Percentiles rank a stretch among this genome's conserved stretches.
phyloP scores from a whole-genome alignment of 2,113 vertebrate species.

The Rhineura floridana region DNA sequence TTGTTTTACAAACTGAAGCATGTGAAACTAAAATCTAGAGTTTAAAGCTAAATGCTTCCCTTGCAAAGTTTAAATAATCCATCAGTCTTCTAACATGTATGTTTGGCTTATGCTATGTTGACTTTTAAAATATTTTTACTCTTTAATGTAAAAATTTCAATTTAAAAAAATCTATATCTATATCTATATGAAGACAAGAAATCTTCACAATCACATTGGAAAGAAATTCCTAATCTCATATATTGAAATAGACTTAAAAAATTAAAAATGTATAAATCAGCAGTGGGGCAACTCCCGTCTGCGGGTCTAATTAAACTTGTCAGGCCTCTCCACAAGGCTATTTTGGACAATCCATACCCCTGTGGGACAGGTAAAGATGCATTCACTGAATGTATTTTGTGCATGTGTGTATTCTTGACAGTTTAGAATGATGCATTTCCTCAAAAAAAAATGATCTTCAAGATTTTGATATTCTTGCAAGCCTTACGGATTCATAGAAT shows the following conservation, averaged over 20 bases:
- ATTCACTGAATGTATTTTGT: no score
- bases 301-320: no score
- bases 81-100: constrained; percentile 52
- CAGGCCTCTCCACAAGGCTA: no score
- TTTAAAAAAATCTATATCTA: no score
- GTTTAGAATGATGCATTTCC: no score
- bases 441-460: no score
- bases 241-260: constrained; percentile 51
- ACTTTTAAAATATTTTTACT: constrained; percentile 69
- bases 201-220: constrained; percentile 52
- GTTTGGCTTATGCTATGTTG: constrained; percentile 56
- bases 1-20: constrained; percentile 40
- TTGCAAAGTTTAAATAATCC: constrained; percentile 62
- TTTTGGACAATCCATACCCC: no score
- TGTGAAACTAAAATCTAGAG: constrained; percentile 39
- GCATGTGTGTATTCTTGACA: no score
- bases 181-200: constrained; percentile 56
- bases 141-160: constrained; percentile 63
- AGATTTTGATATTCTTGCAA: no score
- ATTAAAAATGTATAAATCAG: constrained; percentile 32
- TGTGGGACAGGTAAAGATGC: no score
- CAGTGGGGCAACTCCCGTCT: no score
- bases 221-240: constrained; percentile 53
- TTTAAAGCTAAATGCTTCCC: constrained; percentile 52
- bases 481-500: no score